phyloP scores from a whole-genome alignment of 2,113 vertebrate species.

The Python bivittatus region DNA sequence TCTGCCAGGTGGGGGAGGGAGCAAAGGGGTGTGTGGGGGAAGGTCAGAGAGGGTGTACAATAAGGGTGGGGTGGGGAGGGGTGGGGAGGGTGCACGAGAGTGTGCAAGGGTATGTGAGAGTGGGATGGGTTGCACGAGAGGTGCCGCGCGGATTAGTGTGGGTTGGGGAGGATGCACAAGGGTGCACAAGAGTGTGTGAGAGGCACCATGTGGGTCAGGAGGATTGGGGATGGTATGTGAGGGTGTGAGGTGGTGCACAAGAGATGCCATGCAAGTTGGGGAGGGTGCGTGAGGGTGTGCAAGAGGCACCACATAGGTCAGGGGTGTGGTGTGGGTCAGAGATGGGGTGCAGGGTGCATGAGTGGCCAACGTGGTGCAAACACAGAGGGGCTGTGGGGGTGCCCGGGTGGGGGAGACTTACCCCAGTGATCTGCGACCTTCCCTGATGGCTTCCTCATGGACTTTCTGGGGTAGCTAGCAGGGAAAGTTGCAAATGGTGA shows the following conservation, averaged over 20 bases:
- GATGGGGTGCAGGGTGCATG: neutral
- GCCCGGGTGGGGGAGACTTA: neutral
- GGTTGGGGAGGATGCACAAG: neutral
- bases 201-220: no score
- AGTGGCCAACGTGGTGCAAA: neutral
- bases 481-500: neutral
- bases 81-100: neutral
- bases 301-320: no score
- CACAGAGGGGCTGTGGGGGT: neutral
- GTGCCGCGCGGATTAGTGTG: neutral
- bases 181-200: no score
- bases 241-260: neutral
- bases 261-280: neutral
- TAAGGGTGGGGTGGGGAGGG: no score
- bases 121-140: neutral
- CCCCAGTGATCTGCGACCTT: neutral
- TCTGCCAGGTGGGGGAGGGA: neutral
- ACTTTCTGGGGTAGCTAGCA: neutral
- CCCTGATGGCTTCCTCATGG: neutral
- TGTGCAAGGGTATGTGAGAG: neutral
- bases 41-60: no score
- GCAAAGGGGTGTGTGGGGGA: neutral
- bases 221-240: no score
- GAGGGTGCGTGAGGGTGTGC: no score
- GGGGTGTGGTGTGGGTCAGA: no score